Base-by-base conservation (phyloP, 2,888 invertebrate species). In the Lasioglossum leucozonium region DNA sequence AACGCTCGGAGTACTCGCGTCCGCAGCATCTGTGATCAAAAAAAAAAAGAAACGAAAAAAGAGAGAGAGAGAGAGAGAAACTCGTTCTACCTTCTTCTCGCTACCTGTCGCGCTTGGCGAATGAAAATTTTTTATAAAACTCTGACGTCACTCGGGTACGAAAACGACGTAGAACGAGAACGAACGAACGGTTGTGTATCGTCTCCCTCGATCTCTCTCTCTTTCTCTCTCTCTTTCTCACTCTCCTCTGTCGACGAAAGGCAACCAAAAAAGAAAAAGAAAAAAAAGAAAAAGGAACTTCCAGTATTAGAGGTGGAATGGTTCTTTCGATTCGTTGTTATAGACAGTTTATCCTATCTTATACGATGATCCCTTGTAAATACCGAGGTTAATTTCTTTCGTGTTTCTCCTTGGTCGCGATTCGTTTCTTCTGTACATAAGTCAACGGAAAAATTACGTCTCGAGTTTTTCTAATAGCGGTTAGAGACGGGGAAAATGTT, bases 391-490 rank as follows among this genome's bases (percentile, higher is more conserved):
- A 3, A n/a, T 44, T 71, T 65, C 79, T 65, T 62, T 65, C 42
- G 40, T 30, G 55, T 55, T 73, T 73, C 77, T 51, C 44, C 55
- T n/a, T 13, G 30, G 22, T 62, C 26, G n/a, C 75, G 30, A 51
- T 79, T 76, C 62, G 26, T 74, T 77, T 75, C 67, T 62, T 62
- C 51, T 85, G 79, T 85, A 81, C 55, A 81, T 82, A 84, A 62
- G 44, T 22, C 58, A 34, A 72, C 30, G 72, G n/a, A n/a, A 65
- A 47, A 47, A 44, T 72, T 30, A 34, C 26, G 58, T n/a, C 4
- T 58, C 26, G 58, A 58, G 58, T 58, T 26, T 26, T 13, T 26
- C n/a, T n/a, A n/a, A 26, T 26, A 51, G 51, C 51, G 42, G 51
- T 18, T 51, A 8, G 8, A 51, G 22, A 22, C 10, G 22, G 22